These are phyloP conservation scores for Campoletis raptor DNA, from an alignment of 2,888 invertebrate species.

Conservation along the genomic window DNA sequence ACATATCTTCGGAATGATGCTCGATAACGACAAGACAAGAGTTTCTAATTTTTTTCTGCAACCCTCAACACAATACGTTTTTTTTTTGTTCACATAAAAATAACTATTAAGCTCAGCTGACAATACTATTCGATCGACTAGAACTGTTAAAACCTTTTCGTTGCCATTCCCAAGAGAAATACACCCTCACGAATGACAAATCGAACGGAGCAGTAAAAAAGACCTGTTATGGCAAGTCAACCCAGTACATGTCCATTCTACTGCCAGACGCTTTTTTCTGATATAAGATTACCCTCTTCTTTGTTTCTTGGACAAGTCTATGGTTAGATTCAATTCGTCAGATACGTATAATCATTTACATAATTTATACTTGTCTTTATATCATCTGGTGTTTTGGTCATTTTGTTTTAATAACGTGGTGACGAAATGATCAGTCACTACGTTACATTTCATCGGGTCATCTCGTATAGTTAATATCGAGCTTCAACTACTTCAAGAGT, in stretches of 20 bases:
- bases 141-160: constrained; percentile 4
- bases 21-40: not conserved
- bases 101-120: not conserved
- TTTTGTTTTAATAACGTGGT: not conserved
- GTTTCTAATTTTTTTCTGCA: not conserved
- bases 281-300: constrained; percentile 9
- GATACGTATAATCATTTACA: not conserved
- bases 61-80: not conserved
- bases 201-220: constrained; percentile 34
- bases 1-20: not conserved
- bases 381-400: not conserved
- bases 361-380: not conserved
- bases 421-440: not conserved
- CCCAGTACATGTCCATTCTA: not conserved
- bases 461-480: not conserved
- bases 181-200: constrained; percentile 22
- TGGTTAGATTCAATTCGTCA: not conserved
- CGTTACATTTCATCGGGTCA: not conserved
- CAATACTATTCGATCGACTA: not conserved
- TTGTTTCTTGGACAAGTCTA: not conserved
- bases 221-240: constrained; percentile 20
- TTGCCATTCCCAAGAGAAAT: constrained; percentile 34
- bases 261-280: constrained; percentile 31
- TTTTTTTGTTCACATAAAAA: constrained; percentile 5
- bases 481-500: not conserved